Base-by-base conservation (phyloP, 2,888 invertebrate species). In the Villa cingulata region DNA sequence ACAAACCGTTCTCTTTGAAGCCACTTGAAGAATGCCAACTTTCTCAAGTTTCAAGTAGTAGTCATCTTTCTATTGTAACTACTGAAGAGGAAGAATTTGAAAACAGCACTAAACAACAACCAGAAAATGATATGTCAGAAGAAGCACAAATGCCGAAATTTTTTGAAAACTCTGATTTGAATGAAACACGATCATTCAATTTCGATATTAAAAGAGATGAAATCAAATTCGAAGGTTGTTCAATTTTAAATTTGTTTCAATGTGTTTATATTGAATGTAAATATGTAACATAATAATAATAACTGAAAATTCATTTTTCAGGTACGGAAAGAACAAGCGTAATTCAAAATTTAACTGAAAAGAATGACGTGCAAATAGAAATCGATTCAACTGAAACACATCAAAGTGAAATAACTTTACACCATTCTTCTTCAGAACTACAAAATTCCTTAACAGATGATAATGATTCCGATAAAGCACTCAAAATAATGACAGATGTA, bases 31-130 rank as follows among this genome's bases (percentile, higher is more conserved):
- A 81, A 51, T 77, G 78, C 0, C 74, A 77, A 43, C 60, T 77
- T 1, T 78, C 78, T 1, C 76, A 76, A 60, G 76, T 78, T 17
- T 79, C 78, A 20, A 78, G 76, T 5, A 75, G 77, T 49, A 77
- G 76, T 48, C 70, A 70, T 18, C 58, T 76, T 27, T 77, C 76
- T 0, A 71, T 72, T 41, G 71, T 73, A 3, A 72, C 72, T 1
- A 72, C 72, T 37, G 74, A 74, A 45, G 71, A 72, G 14, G 71
- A 56, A 29, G 50, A 51, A 10, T 48, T 50, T 6, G 48, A 46
- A 18, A 38, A 45, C 1, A 41, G 47, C 32, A 50, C 53, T 10
- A 52, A 52, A 41, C 65, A 68, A 46, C 66, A 68, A 20, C 66
- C 65, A 16, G 66, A 63, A 0, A 66, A 62, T 1, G 66, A 68